These are phyloP conservation scores for Gastrophysa polygoni DNA, from an alignment of 2,888 invertebrate genomes.

Conservation along the genomic window DNA sequence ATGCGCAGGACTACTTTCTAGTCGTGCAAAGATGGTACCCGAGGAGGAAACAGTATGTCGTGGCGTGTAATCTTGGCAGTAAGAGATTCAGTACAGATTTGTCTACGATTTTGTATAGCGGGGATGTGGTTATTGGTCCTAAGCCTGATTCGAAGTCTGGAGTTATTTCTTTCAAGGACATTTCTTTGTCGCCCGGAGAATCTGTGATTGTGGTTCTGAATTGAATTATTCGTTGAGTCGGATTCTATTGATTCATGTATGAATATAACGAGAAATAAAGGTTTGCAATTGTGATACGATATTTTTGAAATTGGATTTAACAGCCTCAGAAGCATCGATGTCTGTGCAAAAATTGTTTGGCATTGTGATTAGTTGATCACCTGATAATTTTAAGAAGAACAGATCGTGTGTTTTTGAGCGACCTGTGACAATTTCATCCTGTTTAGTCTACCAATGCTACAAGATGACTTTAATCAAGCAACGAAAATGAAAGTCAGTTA, in stretches of 20 bases:
- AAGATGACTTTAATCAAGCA: no score
- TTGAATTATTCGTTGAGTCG: neutral
- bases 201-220: slow-evolving; percentile 66
- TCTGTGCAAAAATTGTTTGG: no score
- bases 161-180: slow-evolving; percentile 62
- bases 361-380: no score
- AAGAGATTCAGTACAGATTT: slow-evolving; percentile 70
- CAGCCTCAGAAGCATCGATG: no score
- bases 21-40: slow-evolving; percentile 82
- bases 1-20: slow-evolving; percentile 67
- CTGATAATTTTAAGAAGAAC: no score
- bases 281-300: no score
- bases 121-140: slow-evolving; percentile 65
- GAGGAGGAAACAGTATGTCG: slow-evolving; percentile 75
- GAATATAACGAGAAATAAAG: no score
- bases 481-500: slow-evolving; percentile 13
- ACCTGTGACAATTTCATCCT: no score
- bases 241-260: neutral
- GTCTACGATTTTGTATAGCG: slow-evolving; percentile 78
- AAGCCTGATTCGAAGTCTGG: slow-evolving; percentile 54
- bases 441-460: no score
- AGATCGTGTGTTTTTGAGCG: no score
- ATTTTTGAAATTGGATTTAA: no score
- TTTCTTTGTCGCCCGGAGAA: slow-evolving; percentile 65
- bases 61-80: slow-evolving; percentile 74